These are phyloP conservation scores for Drosophila pseudoananassae DNA, from an alignment of 1,140 invertebrate species.

Conservation along the genomic window DNA sequence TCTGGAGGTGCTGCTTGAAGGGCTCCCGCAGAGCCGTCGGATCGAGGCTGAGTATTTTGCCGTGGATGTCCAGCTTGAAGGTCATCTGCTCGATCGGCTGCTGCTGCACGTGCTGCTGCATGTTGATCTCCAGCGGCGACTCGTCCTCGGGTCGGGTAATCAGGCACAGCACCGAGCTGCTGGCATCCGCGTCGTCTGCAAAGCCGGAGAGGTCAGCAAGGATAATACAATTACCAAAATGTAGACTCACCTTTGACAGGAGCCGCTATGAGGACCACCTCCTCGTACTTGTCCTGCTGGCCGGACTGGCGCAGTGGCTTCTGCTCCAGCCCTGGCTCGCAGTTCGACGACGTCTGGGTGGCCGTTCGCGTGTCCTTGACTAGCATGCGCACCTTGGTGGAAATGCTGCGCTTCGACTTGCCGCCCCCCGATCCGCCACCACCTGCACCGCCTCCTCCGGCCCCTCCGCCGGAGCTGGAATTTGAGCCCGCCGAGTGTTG, in stretches of 20 bases:
- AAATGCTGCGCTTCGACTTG: conserved; percentile 77
- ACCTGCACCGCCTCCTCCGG: neutral
- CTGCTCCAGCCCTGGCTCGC: conserved; percentile 89
- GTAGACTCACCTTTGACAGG: conserved; percentile 84
- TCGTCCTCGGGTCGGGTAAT: conserved; percentile 93
- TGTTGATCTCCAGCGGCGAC: conserved; percentile 87
- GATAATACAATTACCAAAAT: neutral
- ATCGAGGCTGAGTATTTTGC: conserved; percentile 93
- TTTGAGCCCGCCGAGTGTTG: conserved; percentile 74
- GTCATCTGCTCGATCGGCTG: conserved; percentile 94
- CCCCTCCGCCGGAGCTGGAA: conserved; percentile 49
- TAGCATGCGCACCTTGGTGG: conserved; percentile 88
- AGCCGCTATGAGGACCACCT: conserved; percentile 86
- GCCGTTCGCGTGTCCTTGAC: conserved; percentile 89
- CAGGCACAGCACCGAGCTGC: conserved; percentile 88
- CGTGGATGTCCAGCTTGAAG: conserved; percentile 93
- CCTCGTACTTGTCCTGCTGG: conserved; percentile 82
- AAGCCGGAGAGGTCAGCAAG: conserved; percentile 22
- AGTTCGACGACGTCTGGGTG: conserved; percentile 76
- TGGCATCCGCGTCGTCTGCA: conserved; percentile 89
- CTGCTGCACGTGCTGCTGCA: conserved; percentile 84
- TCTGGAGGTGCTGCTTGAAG: conserved; percentile 88
- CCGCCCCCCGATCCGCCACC: conserved; percentile 8
- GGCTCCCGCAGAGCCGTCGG: conserved; percentile 88
- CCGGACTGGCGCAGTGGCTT: conserved; percentile 87